Conservation (phyloP, 2,113 vertebrate genomes). For the Dicentrarchus labrax region DNA sequence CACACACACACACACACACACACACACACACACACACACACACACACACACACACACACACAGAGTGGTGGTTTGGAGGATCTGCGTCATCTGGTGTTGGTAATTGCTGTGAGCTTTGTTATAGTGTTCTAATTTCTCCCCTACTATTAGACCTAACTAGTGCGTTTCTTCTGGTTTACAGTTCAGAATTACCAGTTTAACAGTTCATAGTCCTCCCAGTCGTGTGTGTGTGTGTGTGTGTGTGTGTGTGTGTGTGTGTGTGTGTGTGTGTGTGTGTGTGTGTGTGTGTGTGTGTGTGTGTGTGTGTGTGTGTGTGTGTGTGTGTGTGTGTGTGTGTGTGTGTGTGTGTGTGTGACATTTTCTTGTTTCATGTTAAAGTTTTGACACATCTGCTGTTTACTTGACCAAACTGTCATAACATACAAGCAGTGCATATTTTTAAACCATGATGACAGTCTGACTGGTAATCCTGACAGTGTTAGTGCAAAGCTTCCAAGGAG, state of each 20-base stretch:
- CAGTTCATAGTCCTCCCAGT: neutral
- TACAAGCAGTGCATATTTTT: neutral
- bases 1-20: constrained; percentile 27
- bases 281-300: too few relatives aligned
- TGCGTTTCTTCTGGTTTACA: constrained; percentile 47
- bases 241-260: too few relatives aligned
- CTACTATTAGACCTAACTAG: constrained; percentile 43
- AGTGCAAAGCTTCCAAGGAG: neutral
- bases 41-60: constrained; percentile 25
- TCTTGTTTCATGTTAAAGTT: neutral
- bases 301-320: too few relatives aligned
- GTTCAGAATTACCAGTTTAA: constrained; percentile 36
- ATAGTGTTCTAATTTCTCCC: constrained; percentile 52
- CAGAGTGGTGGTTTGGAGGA: constrained; percentile 50
- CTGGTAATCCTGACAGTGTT: neutral
- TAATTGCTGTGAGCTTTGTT: constrained; percentile 74
- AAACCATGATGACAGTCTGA: neutral
- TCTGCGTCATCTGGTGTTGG: constrained; percentile 75
- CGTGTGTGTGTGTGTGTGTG: too few relatives aligned
- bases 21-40: neutral
- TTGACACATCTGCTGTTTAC: neutral
- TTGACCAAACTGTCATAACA: neutral
- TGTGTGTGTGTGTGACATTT: neutral
- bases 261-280: too few relatives aligned
- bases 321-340: neutral